These are phyloP conservation scores for Clamator glandarius DNA, from an alignment of 2,797 vertebrate genomes.

Conservation along the genomic window DNA sequence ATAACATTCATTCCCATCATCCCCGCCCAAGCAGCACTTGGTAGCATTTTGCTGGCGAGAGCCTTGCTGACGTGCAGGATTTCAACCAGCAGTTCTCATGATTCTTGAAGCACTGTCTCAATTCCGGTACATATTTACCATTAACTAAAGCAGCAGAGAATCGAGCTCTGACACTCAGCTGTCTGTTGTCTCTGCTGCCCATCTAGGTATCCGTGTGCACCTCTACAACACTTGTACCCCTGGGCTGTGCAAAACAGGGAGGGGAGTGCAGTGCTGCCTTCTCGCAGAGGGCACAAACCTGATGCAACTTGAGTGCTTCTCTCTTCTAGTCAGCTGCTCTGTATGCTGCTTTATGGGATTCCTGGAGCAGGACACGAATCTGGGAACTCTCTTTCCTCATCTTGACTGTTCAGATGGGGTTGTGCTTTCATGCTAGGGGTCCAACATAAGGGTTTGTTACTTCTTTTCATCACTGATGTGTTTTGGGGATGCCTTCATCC, in stretches of 20 bases:
- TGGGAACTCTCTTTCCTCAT: neutral
- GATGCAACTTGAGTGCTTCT: rapidly evolving
- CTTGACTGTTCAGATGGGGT: neutral
- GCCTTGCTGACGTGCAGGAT: neutral
- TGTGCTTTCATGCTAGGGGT: rapidly evolving
- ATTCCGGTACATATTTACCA: neutral
- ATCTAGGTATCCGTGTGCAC: rapidly evolving
- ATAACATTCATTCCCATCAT: neutral
- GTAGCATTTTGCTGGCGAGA: neutral
- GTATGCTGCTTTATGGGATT: neutral
- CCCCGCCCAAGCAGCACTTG: neutral
- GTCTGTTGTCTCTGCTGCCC: neutral
- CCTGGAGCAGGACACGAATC: neutral
- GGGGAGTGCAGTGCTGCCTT: neutral
- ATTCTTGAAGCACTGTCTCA: neutral
- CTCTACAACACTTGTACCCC: neutral
- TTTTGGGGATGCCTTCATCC: neutral
- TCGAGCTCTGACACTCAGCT: neutral
- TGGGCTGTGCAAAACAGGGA: neutral
- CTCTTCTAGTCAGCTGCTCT: neutral
- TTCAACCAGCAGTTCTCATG: rapidly evolving
- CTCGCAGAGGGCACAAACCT: neutral
- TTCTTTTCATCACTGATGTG: neutral
- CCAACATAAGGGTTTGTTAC: rapidly evolving
- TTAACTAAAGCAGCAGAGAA: neutral